phyloP scores from a whole-genome alignment of 2,113 vertebrate species.

The Actenoides lindsayi region DNA sequence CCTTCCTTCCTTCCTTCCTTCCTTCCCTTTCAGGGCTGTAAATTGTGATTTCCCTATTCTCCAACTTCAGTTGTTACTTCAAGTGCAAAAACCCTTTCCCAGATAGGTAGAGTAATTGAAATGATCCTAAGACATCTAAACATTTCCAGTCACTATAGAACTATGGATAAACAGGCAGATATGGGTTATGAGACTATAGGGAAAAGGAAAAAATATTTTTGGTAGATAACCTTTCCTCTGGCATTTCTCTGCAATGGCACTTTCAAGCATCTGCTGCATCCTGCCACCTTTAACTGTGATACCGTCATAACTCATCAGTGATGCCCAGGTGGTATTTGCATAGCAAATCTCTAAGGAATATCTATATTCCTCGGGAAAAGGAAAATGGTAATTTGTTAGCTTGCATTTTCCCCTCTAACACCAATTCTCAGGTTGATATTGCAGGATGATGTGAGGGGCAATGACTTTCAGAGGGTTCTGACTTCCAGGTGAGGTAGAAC shows the following conservation, averaged over 20 bases:
- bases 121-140: not conserved
- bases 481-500: constrained; percentile 12
- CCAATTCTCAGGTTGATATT: not conserved
- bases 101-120: not conserved
- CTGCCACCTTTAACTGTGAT: not conserved
- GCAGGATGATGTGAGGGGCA: not conserved
- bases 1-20: too few species aligned
- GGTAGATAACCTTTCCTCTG: not conserved
- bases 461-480: not conserved
- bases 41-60: not conserved
- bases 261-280: constrained; percentile 4
- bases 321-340: not conserved
- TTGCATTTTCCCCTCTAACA: not conserved
- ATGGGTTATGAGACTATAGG: not conserved
- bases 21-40: not conserved
- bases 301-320: not conserved
- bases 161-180: not conserved
- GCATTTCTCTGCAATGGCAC: not conserved
- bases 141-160: not conserved
- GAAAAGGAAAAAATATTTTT: not conserved
- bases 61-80: not conserved
- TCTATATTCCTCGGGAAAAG: not conserved
- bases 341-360: not conserved
- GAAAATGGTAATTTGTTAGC: not conserved
- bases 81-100: not conserved